phyloP scores from a whole-genome alignment of 1,140 invertebrate species.

The Elysia chlorotica region DNA sequence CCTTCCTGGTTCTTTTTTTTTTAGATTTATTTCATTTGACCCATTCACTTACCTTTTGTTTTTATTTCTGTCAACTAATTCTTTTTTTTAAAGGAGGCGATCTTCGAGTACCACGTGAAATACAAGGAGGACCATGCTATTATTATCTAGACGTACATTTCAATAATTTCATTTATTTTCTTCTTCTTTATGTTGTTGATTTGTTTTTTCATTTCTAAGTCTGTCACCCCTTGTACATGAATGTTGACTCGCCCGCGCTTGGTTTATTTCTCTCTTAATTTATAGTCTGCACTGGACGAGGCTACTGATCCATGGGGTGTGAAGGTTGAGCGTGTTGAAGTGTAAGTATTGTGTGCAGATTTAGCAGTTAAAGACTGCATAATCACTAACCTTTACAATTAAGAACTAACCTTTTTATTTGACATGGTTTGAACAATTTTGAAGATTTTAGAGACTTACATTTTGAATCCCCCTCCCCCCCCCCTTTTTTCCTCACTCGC shows the following conservation, averaged over 20 bases:
- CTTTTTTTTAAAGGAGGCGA: too few relatives aligned
- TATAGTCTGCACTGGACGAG: conserved; percentile 72
- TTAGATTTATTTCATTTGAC: too few relatives aligned
- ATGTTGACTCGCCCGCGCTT: background rate
- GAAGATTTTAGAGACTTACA: background rate
- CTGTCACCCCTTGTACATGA: background rate
- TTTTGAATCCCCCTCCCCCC: background rate
- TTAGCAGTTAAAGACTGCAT: background rate
- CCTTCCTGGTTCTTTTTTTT: background rate
- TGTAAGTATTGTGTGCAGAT: conserved; percentile 69
- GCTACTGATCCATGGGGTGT: conserved; percentile 98
- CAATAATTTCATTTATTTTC: background rate
- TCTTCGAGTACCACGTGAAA: too few relatives aligned
- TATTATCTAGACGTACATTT: background rate
- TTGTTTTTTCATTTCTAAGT: background rate
- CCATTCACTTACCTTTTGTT: too few relatives aligned
- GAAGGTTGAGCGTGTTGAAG: conserved; percentile 94
- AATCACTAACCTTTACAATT: background rate
- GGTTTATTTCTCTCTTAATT: too few relatives aligned
- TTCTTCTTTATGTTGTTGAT: background rate
- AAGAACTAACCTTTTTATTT: background rate
- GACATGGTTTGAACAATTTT: too few relatives aligned
- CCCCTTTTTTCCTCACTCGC: background rate
- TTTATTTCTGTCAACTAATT: too few relatives aligned
- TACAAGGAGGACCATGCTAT: too few relatives aligned